A percentile compares a stretch with the other conserved stretches of the same genome.
phyloP scores from a whole-genome alignment of 2,113 vertebrate species.

The Triplophysa tibetana region DNA sequence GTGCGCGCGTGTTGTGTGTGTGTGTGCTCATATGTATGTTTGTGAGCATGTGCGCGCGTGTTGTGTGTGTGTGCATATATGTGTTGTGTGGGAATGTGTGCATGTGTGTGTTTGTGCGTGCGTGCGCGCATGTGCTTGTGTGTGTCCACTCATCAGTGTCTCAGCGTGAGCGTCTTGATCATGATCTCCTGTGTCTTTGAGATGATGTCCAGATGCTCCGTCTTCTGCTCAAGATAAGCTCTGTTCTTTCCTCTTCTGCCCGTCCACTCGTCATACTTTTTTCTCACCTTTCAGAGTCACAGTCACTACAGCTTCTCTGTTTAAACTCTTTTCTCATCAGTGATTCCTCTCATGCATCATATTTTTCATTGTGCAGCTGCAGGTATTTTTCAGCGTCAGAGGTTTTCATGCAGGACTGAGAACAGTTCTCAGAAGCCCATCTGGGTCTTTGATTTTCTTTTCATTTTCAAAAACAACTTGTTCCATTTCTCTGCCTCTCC shows the following conservation, averaged over 20 bases:
- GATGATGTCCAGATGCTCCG: conserved; percentile 40
- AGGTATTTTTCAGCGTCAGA: neutral
- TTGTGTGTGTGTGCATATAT: neutral
- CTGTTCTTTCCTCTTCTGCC: neutral
- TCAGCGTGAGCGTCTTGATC: conserved; percentile 35
- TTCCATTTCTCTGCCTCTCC: conserved; percentile 48
- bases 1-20: too few species aligned
- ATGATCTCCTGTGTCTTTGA: conserved; percentile 32
- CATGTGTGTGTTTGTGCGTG: neutral
- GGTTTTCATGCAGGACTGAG: conserved; percentile 28
- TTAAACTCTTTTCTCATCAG: neutral
- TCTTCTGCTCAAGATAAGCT: conserved; percentile 24
- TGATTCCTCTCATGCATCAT: neutral
- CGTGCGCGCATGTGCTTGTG: too few species aligned
- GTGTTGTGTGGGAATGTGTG: too few species aligned
- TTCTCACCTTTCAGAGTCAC: neutral
- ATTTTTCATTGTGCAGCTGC: neutral
- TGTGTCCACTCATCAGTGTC: conserved; percentile 25
- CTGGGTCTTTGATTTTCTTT: conserved; percentile 46
- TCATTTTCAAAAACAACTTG: conserved; percentile 58
- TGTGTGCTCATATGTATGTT: too few species aligned
- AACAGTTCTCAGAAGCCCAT: conserved; percentile 20
- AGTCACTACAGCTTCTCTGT: neutral
- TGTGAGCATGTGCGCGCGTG: neutral
- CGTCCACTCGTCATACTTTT: neutral